Conservation (phyloP, 2,113 vertebrate species). For the zebrafish (Danio rerio) region DNA sequence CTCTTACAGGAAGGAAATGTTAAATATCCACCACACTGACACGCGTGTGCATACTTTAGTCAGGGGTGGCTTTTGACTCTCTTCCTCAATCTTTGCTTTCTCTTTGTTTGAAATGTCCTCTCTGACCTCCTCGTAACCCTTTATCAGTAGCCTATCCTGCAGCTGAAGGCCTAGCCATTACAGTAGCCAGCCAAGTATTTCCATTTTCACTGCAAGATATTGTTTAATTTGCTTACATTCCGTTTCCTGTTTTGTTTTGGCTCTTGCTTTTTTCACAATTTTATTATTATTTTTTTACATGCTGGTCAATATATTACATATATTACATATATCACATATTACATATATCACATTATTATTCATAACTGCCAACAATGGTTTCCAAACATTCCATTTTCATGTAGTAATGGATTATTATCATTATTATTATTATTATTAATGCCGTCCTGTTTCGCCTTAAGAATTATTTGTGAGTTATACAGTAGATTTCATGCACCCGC, state of each 20-base stretch:
- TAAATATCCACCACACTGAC: background rate
- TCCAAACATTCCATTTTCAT: no score
- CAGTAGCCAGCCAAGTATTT: background rate
- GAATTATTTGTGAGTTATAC: no score
- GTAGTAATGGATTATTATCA: no score
- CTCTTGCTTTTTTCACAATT: background rate
- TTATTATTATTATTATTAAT: no score
- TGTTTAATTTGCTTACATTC: background rate
- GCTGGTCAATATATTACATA: no score
- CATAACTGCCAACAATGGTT: no score
- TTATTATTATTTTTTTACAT: background rate
- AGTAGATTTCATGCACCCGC: no score
- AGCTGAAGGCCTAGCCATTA: slow-evolving; percentile 4
- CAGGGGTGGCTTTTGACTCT: background rate
- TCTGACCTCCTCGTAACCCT: slow-evolving; percentile 34
- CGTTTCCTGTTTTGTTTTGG: slow-evolving; percentile 18
- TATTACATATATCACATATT: no score
- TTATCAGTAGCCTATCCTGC: slow-evolving; percentile 1
- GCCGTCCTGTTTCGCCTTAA: no score
- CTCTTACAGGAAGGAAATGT: slow-evolving; percentile 3
- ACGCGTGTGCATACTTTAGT: background rate
- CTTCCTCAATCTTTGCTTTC: background rate
- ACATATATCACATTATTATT: no score
- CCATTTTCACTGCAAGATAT: background rate
- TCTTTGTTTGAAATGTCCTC: slow-evolving; percentile 45